Evolutionary conservation across 2,888 invertebrate species (phyloP).

Genomic region (Salticus scenicus): DNA sequence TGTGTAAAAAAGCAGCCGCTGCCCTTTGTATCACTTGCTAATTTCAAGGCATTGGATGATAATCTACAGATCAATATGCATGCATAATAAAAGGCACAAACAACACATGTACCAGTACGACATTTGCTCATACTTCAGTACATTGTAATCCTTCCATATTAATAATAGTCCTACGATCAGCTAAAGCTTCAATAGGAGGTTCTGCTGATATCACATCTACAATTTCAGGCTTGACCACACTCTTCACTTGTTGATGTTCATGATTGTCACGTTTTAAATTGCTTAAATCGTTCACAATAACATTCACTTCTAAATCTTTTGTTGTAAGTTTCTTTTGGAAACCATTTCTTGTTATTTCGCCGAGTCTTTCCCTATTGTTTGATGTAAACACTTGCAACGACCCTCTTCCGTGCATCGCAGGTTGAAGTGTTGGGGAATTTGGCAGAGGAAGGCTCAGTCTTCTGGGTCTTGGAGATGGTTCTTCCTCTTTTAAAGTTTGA

Average conservation of each 20-base stretch:
- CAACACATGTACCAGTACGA: not conserved
- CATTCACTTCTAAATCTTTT: constrained; percentile 23
- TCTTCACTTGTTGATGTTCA: not conserved
- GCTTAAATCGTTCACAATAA: not conserved
- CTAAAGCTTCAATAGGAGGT: not conserved
- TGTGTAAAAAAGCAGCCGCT: too few species aligned
- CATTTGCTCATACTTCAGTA: constrained; percentile 38
- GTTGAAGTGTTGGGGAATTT: constrained; percentile 7
- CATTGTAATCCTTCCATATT: constrained; percentile 64
- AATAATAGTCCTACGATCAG: constrained; percentile 41
- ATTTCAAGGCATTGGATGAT: not conserved
- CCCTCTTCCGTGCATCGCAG: constrained; percentile 36
- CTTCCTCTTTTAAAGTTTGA: constrained; percentile 61
- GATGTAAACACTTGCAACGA: constrained; percentile 58
- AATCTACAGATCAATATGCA: not conserved
- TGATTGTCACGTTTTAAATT: not conserved
- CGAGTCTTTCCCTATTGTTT: not conserved
- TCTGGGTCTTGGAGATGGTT: constrained; percentile 42
- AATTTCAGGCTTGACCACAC: constrained; percentile 15
- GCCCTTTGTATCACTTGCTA: too few species aligned
- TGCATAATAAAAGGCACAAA: not conserved
- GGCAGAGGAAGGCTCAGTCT: constrained; percentile 58
- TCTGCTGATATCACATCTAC: constrained; percentile 63
- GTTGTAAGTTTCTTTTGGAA: constrained; percentile 17
- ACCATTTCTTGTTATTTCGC: constrained; percentile 25